Percentiles rank a stretch among this genome's conserved stretches.
phyloP scores from a whole-genome alignment of 2,888 invertebrate genomes.

The Ochropleura plecta region DNA sequence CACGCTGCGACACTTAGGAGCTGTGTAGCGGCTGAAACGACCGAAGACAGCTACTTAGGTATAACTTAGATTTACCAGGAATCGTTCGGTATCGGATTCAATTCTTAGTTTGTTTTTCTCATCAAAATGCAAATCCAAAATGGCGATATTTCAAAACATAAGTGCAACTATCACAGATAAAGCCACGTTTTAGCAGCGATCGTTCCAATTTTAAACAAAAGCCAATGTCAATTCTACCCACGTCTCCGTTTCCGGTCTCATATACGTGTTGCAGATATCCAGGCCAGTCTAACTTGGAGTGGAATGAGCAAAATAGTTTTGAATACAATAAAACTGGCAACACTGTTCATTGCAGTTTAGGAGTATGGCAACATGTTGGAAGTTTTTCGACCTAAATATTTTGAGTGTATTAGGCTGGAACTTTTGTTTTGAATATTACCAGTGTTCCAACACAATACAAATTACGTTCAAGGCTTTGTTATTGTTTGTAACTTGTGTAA shows the following conservation, averaged over 20 bases:
- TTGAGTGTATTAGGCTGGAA: slow-evolving; percentile 42
- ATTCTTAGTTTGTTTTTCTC: background rate
- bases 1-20: no score
- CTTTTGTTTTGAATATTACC: slow-evolving; percentile 30
- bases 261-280: slow-evolving; percentile 59
- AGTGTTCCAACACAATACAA: slow-evolving; percentile 21
- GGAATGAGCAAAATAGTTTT: slow-evolving; percentile 52
- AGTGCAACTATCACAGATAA: slow-evolving; percentile 38
- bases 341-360: slow-evolving; percentile 22
- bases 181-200: slow-evolving; percentile 38
- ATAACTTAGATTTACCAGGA: background rate
- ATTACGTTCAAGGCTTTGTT: background rate
- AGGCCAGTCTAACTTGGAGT: slow-evolving; percentile 50
- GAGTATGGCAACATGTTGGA: slow-evolving; percentile 19
- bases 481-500: slow-evolving; percentile 4
- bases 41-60: no score
- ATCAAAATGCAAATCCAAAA: background rate
- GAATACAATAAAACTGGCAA: slow-evolving; percentile 57
- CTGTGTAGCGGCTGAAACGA: no score
- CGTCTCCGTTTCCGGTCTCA: slow-evolving; percentile 61
- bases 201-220: slow-evolving; percentile 61
- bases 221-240: slow-evolving; percentile 55
- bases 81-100: background rate
- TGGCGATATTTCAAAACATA: slow-evolving; percentile 11
- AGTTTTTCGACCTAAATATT: slow-evolving; percentile 47